Conservation (phyloP, 2,888 invertebrate species). For the Thyatira batis region DNA sequence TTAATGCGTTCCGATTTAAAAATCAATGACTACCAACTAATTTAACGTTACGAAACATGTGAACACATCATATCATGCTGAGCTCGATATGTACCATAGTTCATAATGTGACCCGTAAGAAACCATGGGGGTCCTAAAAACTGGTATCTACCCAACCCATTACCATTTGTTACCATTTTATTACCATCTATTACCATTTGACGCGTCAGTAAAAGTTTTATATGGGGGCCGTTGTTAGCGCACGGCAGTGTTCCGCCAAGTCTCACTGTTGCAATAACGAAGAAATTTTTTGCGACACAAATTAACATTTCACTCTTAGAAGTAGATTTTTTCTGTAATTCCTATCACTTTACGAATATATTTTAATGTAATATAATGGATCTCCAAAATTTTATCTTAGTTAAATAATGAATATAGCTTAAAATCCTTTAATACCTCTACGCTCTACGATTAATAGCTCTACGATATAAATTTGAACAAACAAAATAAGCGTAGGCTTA, state of each 20-base stretch:
- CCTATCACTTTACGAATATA: too few species aligned
- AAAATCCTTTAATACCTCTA: too few species aligned
- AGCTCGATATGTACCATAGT: neutral
- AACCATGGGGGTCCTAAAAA: conserved; percentile 23
- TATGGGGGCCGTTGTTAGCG: neutral
- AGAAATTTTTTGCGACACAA: too few species aligned
- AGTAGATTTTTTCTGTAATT: too few species aligned
- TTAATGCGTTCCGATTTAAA: neutral
- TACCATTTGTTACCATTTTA: conserved; percentile 57
- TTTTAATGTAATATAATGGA: too few species aligned
- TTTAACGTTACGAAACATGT: neutral
- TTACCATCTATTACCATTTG: conserved; percentile 45
- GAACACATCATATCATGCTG: neutral
- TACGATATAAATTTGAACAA: too few species aligned
- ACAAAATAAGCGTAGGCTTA: too few species aligned
- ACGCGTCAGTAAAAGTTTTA: conserved; percentile 24
- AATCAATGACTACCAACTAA: neutral
- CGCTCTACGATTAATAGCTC: too few species aligned
- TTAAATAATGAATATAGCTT: too few species aligned
- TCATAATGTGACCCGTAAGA: neutral
- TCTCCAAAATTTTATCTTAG: too few species aligned
- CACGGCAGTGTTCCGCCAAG: neutral
- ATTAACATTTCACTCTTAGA: too few species aligned
- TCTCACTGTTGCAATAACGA: neutral
- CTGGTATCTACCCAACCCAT: conserved; percentile 37